phyloP scores from a whole-genome alignment of 2,888 invertebrate species.

The Dermolepida albohirtum region DNA sequence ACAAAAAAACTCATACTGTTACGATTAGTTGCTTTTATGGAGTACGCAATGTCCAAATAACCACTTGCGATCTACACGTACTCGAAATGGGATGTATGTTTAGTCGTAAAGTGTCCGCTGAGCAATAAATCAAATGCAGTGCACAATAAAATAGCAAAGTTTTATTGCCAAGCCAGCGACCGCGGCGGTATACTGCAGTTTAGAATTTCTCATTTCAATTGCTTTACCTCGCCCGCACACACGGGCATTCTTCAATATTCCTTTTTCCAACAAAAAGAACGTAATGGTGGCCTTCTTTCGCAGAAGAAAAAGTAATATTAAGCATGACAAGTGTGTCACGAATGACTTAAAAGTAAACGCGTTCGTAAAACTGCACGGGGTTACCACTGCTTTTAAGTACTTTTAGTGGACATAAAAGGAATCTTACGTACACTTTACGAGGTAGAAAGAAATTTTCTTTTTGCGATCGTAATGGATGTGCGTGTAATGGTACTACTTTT shows the following conservation, averaged over 20 bases:
- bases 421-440: too few relatives aligned
- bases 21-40: conserved; percentile 11
- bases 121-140: conserved; percentile 31
- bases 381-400: too few relatives aligned
- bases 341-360: too few relatives aligned
- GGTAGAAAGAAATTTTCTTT: too few relatives aligned
- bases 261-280: conserved; percentile 10
- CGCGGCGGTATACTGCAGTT: not conserved
- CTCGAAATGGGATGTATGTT: conserved; percentile 27
- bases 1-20: not conserved
- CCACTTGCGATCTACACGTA: conserved; percentile 23
- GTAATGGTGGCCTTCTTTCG: not conserved
- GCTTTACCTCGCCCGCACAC: not conserved
- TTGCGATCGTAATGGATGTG: too few relatives aligned
- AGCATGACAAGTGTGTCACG: too few relatives aligned
- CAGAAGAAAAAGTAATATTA: too few relatives aligned
- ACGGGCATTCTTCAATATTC: conserved; percentile 16
- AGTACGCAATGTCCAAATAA: conserved; percentile 36
- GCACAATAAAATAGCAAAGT: conserved; percentile 34
- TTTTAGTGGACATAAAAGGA: too few relatives aligned
- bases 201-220: conserved; percentile 37
- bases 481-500: too few relatives aligned
- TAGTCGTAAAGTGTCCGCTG: conserved; percentile 28
- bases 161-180: conserved; percentile 13
- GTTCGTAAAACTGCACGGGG: too few relatives aligned